These are phyloP conservation scores for Neoscelio sp. DNA, from an alignment of 2,888 invertebrate species.

Conservation along the genomic window DNA sequence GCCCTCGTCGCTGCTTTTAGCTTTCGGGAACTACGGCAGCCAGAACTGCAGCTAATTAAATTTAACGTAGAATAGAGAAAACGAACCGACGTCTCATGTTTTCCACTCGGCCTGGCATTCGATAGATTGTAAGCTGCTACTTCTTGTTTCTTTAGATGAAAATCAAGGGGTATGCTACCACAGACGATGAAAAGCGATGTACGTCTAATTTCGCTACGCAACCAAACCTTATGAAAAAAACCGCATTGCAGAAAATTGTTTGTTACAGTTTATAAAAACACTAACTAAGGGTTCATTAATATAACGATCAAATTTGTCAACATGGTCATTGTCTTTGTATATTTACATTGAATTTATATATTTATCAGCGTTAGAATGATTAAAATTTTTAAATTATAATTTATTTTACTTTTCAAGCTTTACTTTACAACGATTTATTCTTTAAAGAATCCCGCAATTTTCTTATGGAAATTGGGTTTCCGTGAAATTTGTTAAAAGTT, in stretches of 20 bases:
- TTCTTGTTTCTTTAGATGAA: constrained; percentile 57
- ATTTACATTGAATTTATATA: no score
- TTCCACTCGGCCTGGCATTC: constrained; percentile 56
- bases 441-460: no score
- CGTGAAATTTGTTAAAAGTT: no score
- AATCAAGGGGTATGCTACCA: constrained; percentile 23
- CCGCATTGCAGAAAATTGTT: constrained; percentile 27
- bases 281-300: constrained; percentile 38
- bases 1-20: constrained; percentile 40
- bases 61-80: constrained; percentile 50
- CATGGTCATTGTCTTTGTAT: no score
- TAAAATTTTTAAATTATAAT: no score
- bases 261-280: not conserved
- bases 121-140: constrained; percentile 57
- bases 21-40: constrained; percentile 39
- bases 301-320: constrained; percentile 35
- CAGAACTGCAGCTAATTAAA: constrained; percentile 60
- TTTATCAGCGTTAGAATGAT: no score
- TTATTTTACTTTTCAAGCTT: no score
- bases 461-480: no score
- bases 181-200: constrained; percentile 18
- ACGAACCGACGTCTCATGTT: constrained; percentile 58
- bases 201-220: constrained; percentile 36
- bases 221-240: constrained; percentile 28
- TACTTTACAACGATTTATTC: no score